Conservation (phyloP, 2,113 vertebrate genomes). For the Ramphastos sulfuratus region DNA sequence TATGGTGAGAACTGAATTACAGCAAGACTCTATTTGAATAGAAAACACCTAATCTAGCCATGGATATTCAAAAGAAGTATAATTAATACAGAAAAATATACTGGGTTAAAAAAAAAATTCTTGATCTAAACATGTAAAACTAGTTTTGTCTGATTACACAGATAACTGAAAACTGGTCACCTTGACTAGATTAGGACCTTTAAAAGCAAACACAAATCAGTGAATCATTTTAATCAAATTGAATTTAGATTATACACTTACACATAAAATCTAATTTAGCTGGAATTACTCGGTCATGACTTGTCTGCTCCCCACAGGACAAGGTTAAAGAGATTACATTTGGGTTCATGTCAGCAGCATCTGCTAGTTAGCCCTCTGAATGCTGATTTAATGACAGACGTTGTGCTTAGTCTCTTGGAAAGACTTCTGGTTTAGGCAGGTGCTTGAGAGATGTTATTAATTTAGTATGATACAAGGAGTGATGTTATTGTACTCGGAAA, state of each 20-base stretch:
- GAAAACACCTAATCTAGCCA: neutral
- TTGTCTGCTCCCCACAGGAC: slow-evolving; percentile 81
- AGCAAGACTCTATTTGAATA: neutral
- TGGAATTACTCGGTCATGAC: slow-evolving; percentile 84
- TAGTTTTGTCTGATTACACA: neutral
- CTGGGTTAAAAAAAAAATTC: neutral
- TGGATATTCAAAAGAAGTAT: neutral
- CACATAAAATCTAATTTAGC: slow-evolving; percentile 83
- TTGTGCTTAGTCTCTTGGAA: slow-evolving; percentile 82
- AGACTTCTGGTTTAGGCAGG: slow-evolving; percentile 79
- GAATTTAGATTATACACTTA: slow-evolving; percentile 78
- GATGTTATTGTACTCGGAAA: slow-evolving; percentile 9
- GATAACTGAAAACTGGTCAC: slow-evolving; percentile 29
- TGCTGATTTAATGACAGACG: slow-evolving; percentile 87
- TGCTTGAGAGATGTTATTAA: slow-evolving; percentile 72
- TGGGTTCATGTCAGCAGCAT: slow-evolving; percentile 86
- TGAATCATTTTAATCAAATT: slow-evolving; percentile 76
- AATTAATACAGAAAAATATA: neutral
- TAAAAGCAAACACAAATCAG: slow-evolving; percentile 72
- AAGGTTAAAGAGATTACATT: slow-evolving; percentile 96
- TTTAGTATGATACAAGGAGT: slow-evolving; percentile 47
- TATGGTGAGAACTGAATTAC: neutral
- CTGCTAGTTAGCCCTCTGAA: slow-evolving; percentile 80
- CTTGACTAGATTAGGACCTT: slow-evolving; percentile 38
- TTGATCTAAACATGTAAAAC: slow-evolving; percentile 20